phyloP scores from a whole-genome alignment of 2,797 vertebrate genomes.

The Gephyroberyx darwinii region DNA sequence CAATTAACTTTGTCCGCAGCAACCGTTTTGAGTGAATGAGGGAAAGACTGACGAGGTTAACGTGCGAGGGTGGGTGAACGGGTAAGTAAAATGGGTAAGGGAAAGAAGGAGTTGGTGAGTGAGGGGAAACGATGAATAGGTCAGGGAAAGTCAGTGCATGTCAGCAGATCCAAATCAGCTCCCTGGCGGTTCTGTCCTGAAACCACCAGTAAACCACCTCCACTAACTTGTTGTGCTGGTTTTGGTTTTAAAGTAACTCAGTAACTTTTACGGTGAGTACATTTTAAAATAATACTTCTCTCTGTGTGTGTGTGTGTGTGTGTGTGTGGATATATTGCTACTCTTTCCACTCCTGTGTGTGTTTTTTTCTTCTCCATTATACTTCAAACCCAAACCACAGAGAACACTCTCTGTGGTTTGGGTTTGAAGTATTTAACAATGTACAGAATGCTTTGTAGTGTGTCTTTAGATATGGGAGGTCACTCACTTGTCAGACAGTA shows the following conservation, averaged over 20 bases:
- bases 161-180: slow-evolving; percentile 71
- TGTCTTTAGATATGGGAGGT: slow-evolving; percentile 38
- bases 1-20: slow-evolving; percentile 31
- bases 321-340: slow-evolving; percentile 15
- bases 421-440: slow-evolving; percentile 58
- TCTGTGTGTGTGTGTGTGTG: background rate
- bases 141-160: slow-evolving; percentile 56
- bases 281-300: slow-evolving; percentile 6
- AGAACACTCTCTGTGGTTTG: slow-evolving; percentile 40
- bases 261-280: slow-evolving; percentile 18
- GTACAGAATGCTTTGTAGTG: slow-evolving; percentile 32
- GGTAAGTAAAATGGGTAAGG: slow-evolving; percentile 45
- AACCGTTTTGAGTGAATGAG: slow-evolving; percentile 9
- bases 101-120: slow-evolving; percentile 57
- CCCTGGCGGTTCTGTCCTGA: slow-evolving; percentile 28
- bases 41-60: slow-evolving; percentile 21
- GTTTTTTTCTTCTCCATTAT: slow-evolving; percentile 36
- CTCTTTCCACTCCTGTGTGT: slow-evolving; percentile 9
- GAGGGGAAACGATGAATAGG: slow-evolving; percentile 59
- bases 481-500: slow-evolving; percentile 40
- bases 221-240: no score
- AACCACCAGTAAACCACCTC: background rate
- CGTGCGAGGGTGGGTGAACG: slow-evolving; percentile 50
- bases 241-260: slow-evolving; percentile 8
- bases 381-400: no score